Evolutionary conservation across 2,888 invertebrate genomes (phyloP).

Genomic region (Omphaloscelis lunosa): DNA sequence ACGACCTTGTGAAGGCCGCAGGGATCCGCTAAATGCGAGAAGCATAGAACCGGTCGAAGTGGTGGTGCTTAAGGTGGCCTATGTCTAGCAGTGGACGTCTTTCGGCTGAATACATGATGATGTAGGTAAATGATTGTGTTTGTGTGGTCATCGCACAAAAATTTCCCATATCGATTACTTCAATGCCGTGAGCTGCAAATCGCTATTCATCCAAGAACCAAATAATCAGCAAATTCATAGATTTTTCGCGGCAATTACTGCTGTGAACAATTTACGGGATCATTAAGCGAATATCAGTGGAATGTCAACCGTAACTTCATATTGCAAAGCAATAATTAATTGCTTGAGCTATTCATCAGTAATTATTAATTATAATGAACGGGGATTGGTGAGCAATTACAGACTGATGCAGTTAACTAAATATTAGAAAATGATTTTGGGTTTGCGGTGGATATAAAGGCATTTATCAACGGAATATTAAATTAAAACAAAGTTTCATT

Average conservation of each 20-base stretch:
- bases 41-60: too few species aligned
- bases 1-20: too few species aligned
- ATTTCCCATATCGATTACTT: not conserved
- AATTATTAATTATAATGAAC: conserved; percentile 48
- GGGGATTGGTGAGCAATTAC: conserved; percentile 21
- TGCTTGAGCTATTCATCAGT: conserved; percentile 48
- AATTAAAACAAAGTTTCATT: not conserved
- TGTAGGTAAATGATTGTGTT: not conserved
- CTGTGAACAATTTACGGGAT: conserved; percentile 60
- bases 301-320: conserved; percentile 59
- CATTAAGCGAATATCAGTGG: conserved; percentile 66
- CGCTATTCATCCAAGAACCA: conserved; percentile 21
- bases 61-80: too few species aligned
- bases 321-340: conserved; percentile 61
- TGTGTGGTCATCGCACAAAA: not conserved
- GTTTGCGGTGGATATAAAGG: not conserved
- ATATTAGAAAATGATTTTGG: not conserved
- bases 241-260: conserved; percentile 63
- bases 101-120: not conserved
- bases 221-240: conserved; percentile 56
- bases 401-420: not conserved
- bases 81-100: not conserved
- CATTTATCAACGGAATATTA: not conserved
- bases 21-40: too few species aligned
- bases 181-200: conserved; percentile 6